Percentiles rank a stretch among this genome's conserved stretches.
These are phyloP conservation scores for Odontophorus gujanensis DNA, from an alignment of 2,113 vertebrate species.

Conservation along the genomic window DNA sequence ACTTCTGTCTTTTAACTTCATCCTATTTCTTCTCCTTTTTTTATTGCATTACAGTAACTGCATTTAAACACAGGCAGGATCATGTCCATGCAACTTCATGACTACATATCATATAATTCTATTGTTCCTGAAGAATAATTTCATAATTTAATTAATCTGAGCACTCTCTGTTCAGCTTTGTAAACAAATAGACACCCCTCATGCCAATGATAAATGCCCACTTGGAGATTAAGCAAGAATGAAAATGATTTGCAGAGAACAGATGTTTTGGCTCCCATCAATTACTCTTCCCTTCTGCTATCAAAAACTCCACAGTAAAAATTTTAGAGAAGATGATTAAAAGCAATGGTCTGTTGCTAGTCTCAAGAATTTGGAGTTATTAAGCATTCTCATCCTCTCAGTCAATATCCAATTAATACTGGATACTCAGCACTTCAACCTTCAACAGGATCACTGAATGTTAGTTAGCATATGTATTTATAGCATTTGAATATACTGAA, in stretches of 20 bases:
- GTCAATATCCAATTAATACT: neutral
- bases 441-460: neutral
- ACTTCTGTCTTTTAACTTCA: neutral
- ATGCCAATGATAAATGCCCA: conserved; percentile 12
- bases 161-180: neutral
- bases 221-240: neutral
- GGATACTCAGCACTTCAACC: neutral
- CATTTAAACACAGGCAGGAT: neutral
- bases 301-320: neutral
- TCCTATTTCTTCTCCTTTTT: neutral
- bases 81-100: neutral
- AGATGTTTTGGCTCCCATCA: neutral
- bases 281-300: neutral
- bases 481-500: neutral
- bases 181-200: conserved; percentile 33
- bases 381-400: neutral
- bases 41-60: neutral
- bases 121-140: conserved; percentile 2
- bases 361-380: neutral
- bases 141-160: conserved; percentile 47
- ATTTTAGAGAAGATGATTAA: neutral
- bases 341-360: neutral
- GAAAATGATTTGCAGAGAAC: neutral
- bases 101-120: conserved; percentile 20
- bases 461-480: neutral